Conservation (phyloP, 1,140 invertebrate species). For the Caenorhabditis inopinata region DNA sequence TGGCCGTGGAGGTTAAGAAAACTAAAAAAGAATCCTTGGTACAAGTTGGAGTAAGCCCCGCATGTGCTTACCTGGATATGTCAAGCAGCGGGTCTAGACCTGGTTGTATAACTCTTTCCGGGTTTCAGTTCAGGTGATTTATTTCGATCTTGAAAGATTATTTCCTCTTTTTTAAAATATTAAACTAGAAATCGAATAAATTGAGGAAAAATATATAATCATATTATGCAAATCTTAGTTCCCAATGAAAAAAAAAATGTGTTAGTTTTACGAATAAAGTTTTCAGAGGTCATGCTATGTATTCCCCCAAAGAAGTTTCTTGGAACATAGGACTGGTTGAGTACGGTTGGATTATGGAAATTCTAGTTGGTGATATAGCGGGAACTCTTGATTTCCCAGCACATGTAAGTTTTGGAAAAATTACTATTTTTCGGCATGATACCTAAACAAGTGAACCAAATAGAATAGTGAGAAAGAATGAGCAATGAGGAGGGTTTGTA, state of each 20-base stretch:
- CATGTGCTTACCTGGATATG: background rate
- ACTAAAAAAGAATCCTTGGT: conserved; percentile 68
- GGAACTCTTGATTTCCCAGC: conserved; percentile 53
- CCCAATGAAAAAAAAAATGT: too few species aligned
- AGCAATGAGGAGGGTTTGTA: too few species aligned
- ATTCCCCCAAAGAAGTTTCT: conserved; percentile 83
- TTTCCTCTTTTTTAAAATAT: background rate
- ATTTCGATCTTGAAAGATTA: background rate
- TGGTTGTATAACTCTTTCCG: conserved; percentile 52
- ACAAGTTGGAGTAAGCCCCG: conserved; percentile 66
- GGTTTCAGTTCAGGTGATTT: conserved; percentile 69
- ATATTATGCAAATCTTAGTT: too few species aligned
- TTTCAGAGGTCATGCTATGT: conserved; percentile 87
- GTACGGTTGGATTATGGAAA: conserved; percentile 83
- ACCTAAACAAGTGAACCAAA: too few species aligned
- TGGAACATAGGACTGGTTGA: conserved; percentile 91
- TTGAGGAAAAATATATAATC: too few species aligned
- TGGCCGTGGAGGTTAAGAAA: conserved; percentile 70
- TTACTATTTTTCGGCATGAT: too few species aligned
- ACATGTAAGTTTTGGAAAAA: conserved; percentile 21
- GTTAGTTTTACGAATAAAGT: background rate
- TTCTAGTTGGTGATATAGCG: conserved; percentile 71
- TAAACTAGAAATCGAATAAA: too few species aligned
- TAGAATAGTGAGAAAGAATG: too few species aligned
- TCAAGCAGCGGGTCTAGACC: background rate